Base-by-base conservation (phyloP, 2,797 vertebrate genomes). In the Poliocrania exsul region DNA sequence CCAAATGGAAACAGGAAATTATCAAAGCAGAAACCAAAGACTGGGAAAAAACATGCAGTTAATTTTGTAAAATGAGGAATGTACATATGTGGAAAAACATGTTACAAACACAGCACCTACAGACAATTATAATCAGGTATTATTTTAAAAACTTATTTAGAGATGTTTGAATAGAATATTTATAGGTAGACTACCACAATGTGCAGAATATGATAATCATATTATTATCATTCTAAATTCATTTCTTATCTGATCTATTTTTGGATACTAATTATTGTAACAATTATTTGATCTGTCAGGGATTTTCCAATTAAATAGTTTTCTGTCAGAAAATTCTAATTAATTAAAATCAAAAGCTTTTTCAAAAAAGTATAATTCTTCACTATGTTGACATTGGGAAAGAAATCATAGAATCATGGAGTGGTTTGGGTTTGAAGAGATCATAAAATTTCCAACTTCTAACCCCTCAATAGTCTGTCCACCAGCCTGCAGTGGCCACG, bases 371-470 rank as follows among this genome's bases (percentile, higher is more conserved):
- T 12, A 37, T 3, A 19, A 9, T 31, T 85, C 64, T 81, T 57
- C 19, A 33, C 12, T 11, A 10, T 8, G 9, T 1, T 3, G 2
- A 23, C n/a, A 21, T 0, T 61, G 25, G 38, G 17, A 61, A 81
- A 61, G 31, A 69, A 73, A 57, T 58, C 23, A n/a, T 2, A 38
- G 46, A 38, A 67, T 28, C 10, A 24, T 24, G 15, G 29, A 35
- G 13, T 37, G 21, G 15, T 56, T 64, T 49, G 35, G 4, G 3
- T 26, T 40, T 56, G 12, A 70, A 62, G 17, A 9, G 6, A 31
- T 11, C 4, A 21, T 35, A 35, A 37, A 70, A 40, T 23, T 18
- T 40, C 6, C 11, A 40, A 35, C 4, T 13, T 62, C 25, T 25
- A 29, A 3, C 16, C 24, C 24, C 17, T 49, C 21, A 31, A 1